Evolutionary conservation across 1,140 invertebrate genomes (phyloP), one percentile per base, ranked within the genome.

Genomic region (Xylocopa sonorina): DNA sequence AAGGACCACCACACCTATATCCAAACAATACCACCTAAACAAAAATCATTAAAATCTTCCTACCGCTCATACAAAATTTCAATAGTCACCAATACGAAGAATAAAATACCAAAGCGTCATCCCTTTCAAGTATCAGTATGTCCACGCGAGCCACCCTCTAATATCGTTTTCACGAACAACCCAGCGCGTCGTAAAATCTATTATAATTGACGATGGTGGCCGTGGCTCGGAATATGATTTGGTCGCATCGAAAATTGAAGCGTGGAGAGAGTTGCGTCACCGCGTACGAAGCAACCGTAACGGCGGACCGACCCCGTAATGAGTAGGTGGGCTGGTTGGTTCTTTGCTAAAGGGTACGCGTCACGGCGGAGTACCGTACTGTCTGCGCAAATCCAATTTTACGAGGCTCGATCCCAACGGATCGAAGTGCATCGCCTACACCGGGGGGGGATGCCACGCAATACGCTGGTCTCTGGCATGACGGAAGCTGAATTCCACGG

Each of bases 331-430:
- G 46, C 12, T 7, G 46, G 24, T 38, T 21, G 14, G 34, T 53
- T 43, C 38, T 53, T 76, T 24, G 50, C 21, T n/a, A 53, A 68
- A 67, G 41, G 63, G 24, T 43, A 57, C 50, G 34, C 38, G 62
- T 67, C 55, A 75, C 73, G 50, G 6, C 16, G 27, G 21, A 67
- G 50, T 53, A 66, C 38, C 63, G 57, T 53, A 46, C 73, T 76
- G 73, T 53, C 63, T 74, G 75, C 55, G 69, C 82, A 85, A 85
- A 85, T 86, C 84, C 80, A 86, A 86, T 86, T 86, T 86, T 85
- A 86, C 84, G 83, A 86, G 77, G 83, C 83, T 68, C 80, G 83
- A 86, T 85, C 83, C 80, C 83, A 68, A 24, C 53, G 83, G 83
- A 81, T 85, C 73, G 83, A 80, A 82, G 83, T 86, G 84, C 84